phyloP scores from a whole-genome alignment of 2,113 vertebrate genomes.

The Todiramphus chloris region DNA sequence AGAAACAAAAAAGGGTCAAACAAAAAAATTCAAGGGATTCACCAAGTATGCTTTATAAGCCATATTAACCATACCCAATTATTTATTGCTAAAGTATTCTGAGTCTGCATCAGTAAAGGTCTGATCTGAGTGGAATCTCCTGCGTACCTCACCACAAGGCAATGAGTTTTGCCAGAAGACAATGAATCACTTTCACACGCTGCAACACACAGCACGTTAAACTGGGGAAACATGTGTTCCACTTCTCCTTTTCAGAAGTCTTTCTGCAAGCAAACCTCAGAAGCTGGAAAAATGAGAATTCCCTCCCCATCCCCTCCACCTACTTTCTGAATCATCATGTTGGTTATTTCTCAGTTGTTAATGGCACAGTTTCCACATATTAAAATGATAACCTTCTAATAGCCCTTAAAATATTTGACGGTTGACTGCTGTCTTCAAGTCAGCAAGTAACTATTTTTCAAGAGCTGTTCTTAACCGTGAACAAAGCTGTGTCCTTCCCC shows the following conservation, averaged over 20 bases:
- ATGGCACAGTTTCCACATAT: neutral
- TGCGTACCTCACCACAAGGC: neutral
- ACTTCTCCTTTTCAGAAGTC: neutral
- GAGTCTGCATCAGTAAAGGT: neutral
- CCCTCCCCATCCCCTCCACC: neutral
- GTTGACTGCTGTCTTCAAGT: neutral
- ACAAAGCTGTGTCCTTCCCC: neutral
- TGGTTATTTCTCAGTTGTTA: neutral
- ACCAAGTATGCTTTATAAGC: neutral
- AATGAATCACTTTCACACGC: neutral
- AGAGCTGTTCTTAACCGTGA: neutral
- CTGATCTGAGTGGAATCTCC: neutral
- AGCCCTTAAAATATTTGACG: neutral
- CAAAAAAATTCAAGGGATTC: neutral
- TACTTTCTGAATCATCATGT: neutral
- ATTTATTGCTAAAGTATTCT: neutral
- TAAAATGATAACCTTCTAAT: neutral
- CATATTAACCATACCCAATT: neutral
- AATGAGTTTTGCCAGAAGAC: neutral
- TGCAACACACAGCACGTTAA: neutral
- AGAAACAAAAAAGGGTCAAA: neutral
- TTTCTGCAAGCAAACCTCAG: neutral
- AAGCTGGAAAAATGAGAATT: neutral
- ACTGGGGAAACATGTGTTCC: neutral
- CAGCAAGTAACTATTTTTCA: neutral